Conservation (phyloP, 2,888 invertebrate species). For the Schrankia costaestrigalis region DNA sequence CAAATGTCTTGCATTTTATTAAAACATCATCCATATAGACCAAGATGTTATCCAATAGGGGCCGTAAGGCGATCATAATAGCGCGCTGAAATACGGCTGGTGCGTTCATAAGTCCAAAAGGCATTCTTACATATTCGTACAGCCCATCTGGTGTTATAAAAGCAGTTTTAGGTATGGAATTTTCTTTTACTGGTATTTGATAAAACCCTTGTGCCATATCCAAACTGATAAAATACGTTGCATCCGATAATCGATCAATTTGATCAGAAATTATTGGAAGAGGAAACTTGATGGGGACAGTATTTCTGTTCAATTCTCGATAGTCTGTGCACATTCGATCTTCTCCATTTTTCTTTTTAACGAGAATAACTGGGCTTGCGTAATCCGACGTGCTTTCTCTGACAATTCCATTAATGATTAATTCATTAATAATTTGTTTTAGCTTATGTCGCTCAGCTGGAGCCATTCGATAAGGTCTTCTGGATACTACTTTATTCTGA, state of each 20-base stretch:
- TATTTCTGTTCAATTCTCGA: slow-evolving; percentile 3
- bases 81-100: slow-evolving; percentile 17
- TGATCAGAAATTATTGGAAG: no score
- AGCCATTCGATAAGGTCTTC: neutral
- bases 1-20: neutral
- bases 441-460: no score
- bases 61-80: slow-evolving; percentile 19
- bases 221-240: neutral
- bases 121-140: slow-evolving; percentile 16
- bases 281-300: neutral
- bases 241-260: no score
- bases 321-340: no score
- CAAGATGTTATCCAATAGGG: slow-evolving; percentile 3
- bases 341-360: no score
- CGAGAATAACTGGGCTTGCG: slow-evolving; percentile 1
- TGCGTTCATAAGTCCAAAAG: slow-evolving; percentile 14
- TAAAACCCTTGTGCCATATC: slow-evolving; percentile 4
- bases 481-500: neutral
- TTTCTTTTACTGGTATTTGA: neutral
- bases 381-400: neutral
- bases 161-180: slow-evolving; percentile 2
- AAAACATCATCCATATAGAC: slow-evolving; percentile 25
- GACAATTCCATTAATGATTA: no score
- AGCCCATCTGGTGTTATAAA: slow-evolving; percentile 4
- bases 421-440: no score